phyloP scores from a whole-genome alignment of 2,113 vertebrate species.

The Oryzias woworae region DNA sequence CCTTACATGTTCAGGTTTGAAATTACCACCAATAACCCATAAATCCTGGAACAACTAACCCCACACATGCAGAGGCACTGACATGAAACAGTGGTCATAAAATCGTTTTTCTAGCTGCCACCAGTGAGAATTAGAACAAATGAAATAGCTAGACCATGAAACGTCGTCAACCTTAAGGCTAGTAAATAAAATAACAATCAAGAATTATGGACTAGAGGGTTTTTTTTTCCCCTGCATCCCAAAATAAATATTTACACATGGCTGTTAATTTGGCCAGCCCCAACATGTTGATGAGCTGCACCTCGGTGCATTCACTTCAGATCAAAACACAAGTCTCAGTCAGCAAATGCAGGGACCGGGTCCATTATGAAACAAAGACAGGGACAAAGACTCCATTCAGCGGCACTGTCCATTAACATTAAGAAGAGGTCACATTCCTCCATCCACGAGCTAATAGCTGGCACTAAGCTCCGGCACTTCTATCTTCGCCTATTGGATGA shows the following conservation, averaged over 20 bases:
- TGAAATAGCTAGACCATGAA: constrained; percentile 28
- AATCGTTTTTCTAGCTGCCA: constrained; percentile 22
- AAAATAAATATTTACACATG: constrained; percentile 31
- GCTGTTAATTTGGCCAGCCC: constrained; percentile 36
- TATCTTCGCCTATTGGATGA: constrained; percentile 20
- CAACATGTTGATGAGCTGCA: constrained; percentile 13
- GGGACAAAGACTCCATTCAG: constrained; percentile 63
- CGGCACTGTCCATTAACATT: constrained; percentile 50
- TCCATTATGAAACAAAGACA: constrained; percentile 38
- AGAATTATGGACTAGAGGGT: not conserved
- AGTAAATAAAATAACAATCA: constrained; percentile 26
- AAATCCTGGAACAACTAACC: constrained; percentile 11
- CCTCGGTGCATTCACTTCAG: constrained; percentile 5
- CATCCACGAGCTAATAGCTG: constrained; percentile 40
- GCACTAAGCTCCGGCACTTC: constrained; percentile 23
- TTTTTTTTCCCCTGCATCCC: constrained; percentile 1
- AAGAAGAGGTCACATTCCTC: constrained; percentile 63
- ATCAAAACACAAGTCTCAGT: constrained; percentile 42
- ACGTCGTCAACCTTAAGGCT: constrained; percentile 21
- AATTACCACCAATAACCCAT: constrained; percentile 9
- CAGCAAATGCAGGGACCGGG: constrained; percentile 10
- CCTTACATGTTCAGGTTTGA: not conserved
- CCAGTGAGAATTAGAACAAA: constrained; percentile 25
- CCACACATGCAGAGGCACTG: constrained; percentile 11
- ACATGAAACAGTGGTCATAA: constrained; percentile 13